Percentiles rank a stretch among this genome's conserved stretches.
These are phyloP conservation scores for Heliothis virescens DNA, from an alignment of 1,140 invertebrate genomes.

Conservation along the genomic window DNA sequence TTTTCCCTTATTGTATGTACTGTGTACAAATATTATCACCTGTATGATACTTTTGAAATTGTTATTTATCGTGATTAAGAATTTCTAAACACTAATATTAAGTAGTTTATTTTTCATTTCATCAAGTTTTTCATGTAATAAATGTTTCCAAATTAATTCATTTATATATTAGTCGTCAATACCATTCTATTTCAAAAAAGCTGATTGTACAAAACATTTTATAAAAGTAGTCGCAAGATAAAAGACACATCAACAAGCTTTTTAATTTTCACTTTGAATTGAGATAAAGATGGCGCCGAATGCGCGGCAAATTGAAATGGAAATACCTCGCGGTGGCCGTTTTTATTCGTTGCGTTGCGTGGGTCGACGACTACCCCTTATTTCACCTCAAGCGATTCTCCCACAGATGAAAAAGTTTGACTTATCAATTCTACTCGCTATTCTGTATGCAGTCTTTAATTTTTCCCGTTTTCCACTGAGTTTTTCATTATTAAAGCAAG, in stretches of 20 bases:
- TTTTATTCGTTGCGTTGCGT: constrained; percentile 55
- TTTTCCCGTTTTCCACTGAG: constrained; percentile 54
- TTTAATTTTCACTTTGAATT: constrained; percentile 51
- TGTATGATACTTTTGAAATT: neutral
- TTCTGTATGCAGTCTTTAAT: constrained; percentile 73
- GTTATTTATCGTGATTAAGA: neutral
- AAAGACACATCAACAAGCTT: constrained; percentile 21
- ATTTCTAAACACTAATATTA: neutral
- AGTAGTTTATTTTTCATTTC: no score
- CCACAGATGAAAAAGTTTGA: constrained; percentile 71
- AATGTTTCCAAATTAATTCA: no score
- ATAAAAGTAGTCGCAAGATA: constrained; percentile 16
- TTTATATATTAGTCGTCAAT: neutral
- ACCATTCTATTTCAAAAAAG: neutral
- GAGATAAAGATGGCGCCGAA: constrained; percentile 52
- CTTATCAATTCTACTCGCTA: constrained; percentile 70
- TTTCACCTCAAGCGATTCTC: constrained; percentile 58
- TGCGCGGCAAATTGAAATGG: constrained; percentile 54
- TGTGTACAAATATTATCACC: neutral
- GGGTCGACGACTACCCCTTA: constrained; percentile 51
- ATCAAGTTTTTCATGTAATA: no score
- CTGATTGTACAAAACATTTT: neutral
- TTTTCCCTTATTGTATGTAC: neutral
- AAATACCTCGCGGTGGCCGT: constrained; percentile 51
- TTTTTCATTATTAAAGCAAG: constrained; percentile 73